A percentile compares a stretch with the other conserved stretches of the same genome.
Evolutionary conservation across 2,888 invertebrate genomes (phyloP).

Genomic region (Drosophila anomalata): DNA sequence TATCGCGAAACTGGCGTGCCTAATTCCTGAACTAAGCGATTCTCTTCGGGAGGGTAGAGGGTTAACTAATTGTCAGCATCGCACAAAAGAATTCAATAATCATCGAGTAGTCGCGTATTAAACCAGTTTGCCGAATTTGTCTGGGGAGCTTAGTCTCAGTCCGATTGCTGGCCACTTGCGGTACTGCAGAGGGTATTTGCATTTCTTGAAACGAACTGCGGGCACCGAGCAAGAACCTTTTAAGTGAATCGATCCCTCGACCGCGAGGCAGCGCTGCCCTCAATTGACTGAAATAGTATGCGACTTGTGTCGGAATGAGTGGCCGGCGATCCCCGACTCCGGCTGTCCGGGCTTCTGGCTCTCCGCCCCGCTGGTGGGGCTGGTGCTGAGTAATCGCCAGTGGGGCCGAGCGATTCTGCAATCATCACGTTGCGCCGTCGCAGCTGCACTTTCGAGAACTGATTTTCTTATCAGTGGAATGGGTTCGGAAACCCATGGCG

Average conservation of each 20-base stretch:
- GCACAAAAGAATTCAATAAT: slow-evolving; percentile 4
- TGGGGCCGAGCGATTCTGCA: slow-evolving; percentile 24
- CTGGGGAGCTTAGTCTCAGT: background rate
- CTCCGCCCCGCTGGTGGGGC: slow-evolving; percentile 3
- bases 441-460: slow-evolving; percentile 34
- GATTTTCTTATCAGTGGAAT: slow-evolving; percentile 29
- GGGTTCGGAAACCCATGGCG: slow-evolving; percentile 11
- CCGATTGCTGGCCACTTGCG: slow-evolving; percentile 1
- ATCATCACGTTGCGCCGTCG: slow-evolving; percentile 49
- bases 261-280: slow-evolving; percentile 18
- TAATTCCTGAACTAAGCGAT: background rate
- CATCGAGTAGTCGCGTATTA: slow-evolving; percentile 6
- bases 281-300: too few species aligned
- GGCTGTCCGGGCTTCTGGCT: slow-evolving; percentile 6
- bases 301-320: slow-evolving; percentile 27
- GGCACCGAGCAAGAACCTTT: slow-evolving; percentile 38
- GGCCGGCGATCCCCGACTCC: background rate
- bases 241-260: slow-evolving; percentile 18
- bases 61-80: slow-evolving; percentile 19
- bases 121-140: slow-evolving; percentile 33
- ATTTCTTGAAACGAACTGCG: slow-evolving; percentile 2
- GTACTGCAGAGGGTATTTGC: slow-evolving; percentile 15
- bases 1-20: background rate
- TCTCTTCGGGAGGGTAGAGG: background rate
- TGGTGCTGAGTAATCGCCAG: slow-evolving; percentile 29